phyloP scores from a whole-genome alignment of 2,113 vertebrate species.

The Peromyscus maniculatus region DNA sequence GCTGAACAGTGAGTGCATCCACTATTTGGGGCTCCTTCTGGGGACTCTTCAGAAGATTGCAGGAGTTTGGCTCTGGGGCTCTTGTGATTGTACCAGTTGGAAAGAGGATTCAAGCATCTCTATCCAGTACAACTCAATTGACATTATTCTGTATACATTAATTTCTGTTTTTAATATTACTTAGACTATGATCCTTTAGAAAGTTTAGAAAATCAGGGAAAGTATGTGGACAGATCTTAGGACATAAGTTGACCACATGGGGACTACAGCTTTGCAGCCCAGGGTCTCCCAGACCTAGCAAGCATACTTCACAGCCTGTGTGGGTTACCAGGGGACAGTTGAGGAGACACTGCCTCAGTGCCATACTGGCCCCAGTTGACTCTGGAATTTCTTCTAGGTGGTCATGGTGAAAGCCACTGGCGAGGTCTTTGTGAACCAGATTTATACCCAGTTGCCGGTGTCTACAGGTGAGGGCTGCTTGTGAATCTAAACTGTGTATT shows the following conservation, averaged over 20 bases:
- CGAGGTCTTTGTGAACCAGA: conserved; percentile 90
- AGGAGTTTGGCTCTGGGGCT: fast-evolving
- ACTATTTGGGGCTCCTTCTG: fast-evolving
- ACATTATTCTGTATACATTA: not conserved
- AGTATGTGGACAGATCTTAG: fast-evolving
- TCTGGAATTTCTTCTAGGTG: conserved; percentile 85
- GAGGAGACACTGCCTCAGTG: not conserved
- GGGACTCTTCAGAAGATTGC: fast-evolving
- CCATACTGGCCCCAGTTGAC: not conserved
- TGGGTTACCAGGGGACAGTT: fast-evolving
- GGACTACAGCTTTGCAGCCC: fast-evolving
- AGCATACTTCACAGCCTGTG: not conserved
- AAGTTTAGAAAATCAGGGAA: not conserved
- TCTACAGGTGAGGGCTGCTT: conserved; percentile 87
- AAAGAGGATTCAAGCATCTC: not conserved
- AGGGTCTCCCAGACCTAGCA: too few species aligned
- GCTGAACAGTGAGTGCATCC: fast-evolving
- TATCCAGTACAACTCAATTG: not conserved
- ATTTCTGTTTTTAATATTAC: not conserved
- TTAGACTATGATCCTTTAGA: fast-evolving
- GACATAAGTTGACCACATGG: not conserved
- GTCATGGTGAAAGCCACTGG: conserved; percentile 89
- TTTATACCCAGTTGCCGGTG: conserved; percentile 92
- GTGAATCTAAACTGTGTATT: not conserved
- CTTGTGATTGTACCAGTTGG: not conserved